These are phyloP conservation scores for Eufriesea mexicana DNA, from an alignment of 1,140 invertebrate genomes.

Conservation along the genomic window DNA sequence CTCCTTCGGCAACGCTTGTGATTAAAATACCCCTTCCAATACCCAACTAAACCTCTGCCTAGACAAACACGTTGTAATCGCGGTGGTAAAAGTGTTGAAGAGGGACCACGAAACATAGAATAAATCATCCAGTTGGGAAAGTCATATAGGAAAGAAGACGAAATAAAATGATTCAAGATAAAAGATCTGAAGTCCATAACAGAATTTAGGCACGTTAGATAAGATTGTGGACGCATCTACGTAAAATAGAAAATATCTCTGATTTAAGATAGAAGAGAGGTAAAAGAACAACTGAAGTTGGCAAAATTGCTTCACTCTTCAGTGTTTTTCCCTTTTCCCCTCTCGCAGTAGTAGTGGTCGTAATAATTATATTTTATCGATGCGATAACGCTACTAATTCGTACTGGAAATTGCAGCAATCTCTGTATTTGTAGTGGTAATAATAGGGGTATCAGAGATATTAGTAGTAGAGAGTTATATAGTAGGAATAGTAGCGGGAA, in stretches of 20 bases:
- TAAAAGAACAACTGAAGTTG: constrained; percentile 41
- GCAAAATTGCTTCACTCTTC: constrained; percentile 29
- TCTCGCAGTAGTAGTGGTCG: background rate
- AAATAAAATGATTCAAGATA: constrained; percentile 60
- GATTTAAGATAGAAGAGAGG: constrained; percentile 12
- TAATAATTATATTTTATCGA: constrained; percentile 30
- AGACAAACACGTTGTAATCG: constrained; percentile 81
- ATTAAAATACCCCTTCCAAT: constrained; percentile 90
- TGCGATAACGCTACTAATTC: constrained; percentile 49
- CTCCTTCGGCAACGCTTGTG: constrained; percentile 87
- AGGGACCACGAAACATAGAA: constrained; percentile 44
- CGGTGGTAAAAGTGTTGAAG: constrained; percentile 70
- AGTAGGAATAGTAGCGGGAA: constrained; percentile 50
- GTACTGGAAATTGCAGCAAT: constrained; percentile 38
- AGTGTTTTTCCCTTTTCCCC: constrained; percentile 27
- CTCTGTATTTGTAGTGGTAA: constrained; percentile 43
- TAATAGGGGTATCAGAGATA: constrained; percentile 14
- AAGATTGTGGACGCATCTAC: constrained; percentile 45
- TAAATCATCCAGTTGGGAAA: constrained; percentile 58
- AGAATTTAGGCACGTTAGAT: background rate
- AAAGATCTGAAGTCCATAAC: constrained; percentile 50
- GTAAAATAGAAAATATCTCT: constrained; percentile 36
- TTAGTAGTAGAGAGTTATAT: constrained; percentile 36
- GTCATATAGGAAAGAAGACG: constrained; percentile 53
- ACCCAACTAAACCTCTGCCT: constrained; percentile 88